Percentiles rank a stretch among this genome's conserved stretches.
Evolutionary conservation across 2,797 vertebrate species (phyloP).

Genomic region (Aulostomus chinensis): DNA sequence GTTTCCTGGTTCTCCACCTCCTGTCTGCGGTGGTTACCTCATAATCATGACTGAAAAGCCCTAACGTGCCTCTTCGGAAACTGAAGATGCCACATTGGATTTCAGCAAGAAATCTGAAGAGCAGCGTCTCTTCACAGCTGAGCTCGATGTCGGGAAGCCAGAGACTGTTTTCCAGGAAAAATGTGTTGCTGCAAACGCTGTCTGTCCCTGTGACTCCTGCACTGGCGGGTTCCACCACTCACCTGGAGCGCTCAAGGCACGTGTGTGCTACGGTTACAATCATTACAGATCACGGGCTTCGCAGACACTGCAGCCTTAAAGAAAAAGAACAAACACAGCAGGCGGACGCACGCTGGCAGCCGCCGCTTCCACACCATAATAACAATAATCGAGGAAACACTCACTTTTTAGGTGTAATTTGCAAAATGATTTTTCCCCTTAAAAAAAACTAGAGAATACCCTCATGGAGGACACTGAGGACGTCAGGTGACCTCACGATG

Average conservation of each 20-base stretch:
- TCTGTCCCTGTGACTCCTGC: constrained; percentile 63
- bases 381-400: constrained; percentile 40
- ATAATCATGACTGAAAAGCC: constrained; percentile 69
- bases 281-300: constrained; percentile 52
- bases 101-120: constrained; percentile 80
- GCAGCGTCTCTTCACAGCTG: constrained; percentile 57
- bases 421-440: constrained; percentile 42
- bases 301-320: constrained; percentile 31
- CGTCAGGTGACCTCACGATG: constrained; percentile 41
- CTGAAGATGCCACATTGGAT: constrained; percentile 81
- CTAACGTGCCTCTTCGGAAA: constrained; percentile 73
- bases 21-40: constrained; percentile 70
- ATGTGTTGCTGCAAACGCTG: constrained; percentile 68
- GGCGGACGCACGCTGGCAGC: constrained; percentile 21
- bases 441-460: constrained; percentile 48
- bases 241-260: constrained; percentile 52
- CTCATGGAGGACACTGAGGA: constrained; percentile 50
- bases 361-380: constrained; percentile 41
- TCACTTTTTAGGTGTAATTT: constrained; percentile 51
- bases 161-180: constrained; percentile 76
- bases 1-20: constrained; percentile 70
- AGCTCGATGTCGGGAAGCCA: constrained; percentile 76
- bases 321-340: constrained; percentile 33
- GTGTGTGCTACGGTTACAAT: constrained; percentile 40
- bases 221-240: constrained; percentile 53